Percentiles rank a stretch among this genome's conserved stretches.
These are phyloP conservation scores for Odontophorus gujanensis DNA, from an alignment of 2,113 vertebrate species.

Conservation along the genomic window DNA sequence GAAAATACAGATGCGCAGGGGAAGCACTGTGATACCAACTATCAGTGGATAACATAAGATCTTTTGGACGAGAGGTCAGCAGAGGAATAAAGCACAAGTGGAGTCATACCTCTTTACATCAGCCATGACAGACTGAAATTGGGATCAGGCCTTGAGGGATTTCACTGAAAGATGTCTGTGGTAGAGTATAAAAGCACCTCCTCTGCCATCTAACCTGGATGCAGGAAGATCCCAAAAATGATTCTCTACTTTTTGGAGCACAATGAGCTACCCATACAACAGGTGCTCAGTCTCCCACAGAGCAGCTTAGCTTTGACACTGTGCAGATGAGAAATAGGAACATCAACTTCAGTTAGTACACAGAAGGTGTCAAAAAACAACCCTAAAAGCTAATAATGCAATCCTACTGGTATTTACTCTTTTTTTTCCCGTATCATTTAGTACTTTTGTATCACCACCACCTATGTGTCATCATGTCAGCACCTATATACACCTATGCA, in stretches of 20 bases:
- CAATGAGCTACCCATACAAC: neutral
- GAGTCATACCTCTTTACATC: neutral
- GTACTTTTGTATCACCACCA: no score
- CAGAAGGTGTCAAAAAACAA: neutral
- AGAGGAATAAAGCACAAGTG: neutral
- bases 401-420: neutral
- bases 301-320: neutral
- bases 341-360: neutral
- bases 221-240: neutral
- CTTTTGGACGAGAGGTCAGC: neutral
- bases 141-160: neutral
- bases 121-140: neutral
- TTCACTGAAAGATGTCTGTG: neutral
- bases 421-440: neutral
- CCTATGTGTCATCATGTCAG: no score
- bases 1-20: neutral
- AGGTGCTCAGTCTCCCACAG: neutral
- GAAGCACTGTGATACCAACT: neutral
- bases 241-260: neutral
- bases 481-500: neutral
- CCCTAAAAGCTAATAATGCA: neutral
- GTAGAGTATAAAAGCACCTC: neutral
- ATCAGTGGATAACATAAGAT: rapidly evolving
- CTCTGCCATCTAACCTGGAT: neutral
- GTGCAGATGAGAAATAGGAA: neutral